Base-by-base conservation (phyloP, 2,888 invertebrate species). In the Luffia ferchaultella region DNA sequence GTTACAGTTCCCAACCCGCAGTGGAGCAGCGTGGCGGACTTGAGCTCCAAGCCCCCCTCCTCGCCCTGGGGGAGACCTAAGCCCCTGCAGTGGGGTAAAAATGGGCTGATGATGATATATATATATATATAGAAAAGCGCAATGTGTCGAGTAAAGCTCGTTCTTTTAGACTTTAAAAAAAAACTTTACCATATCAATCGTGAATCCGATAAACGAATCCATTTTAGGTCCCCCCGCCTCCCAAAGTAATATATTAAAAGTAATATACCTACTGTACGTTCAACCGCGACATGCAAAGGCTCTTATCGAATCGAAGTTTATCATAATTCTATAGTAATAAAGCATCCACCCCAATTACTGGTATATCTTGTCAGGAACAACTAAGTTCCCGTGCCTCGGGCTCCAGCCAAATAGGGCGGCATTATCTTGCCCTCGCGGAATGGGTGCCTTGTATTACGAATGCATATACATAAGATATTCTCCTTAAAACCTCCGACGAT, bases 341-440 rank as follows among this genome's bases (percentile, higher is more conserved):
- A 30, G 30, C 30, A 30, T 30, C 30, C 3, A 55, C 64, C 62
- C 70, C 68, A 72, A 72, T 73, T 70, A 72, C 55, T 49, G 18
- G 46, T 46, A 17, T 49, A 49, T 49, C 49, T 49, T 20, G 42
- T 49, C 44, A 49, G 18, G 9, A 48, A 43, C 49, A 49, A 49
- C 49, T 49, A 49, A 49, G 41, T 18, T 48, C 3, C 5, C 30
- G 30, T 12, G 30, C 30, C 30, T 3, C 16, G 43, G 17, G n/a
- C 43, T n/a, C n/a, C 16, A 20, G 48, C 3, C 20, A 43, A 20
- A 49, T 49, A 49, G 49, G 49, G 49, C 17, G 18, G n/a, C 49
- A 20, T 49, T 49, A 49, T 49, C 42, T 49, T 30, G n/a, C 54
- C 57, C 55, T 53, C 54, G 45, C 50, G 54, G 52, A 51, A 52